These are phyloP conservation scores for Pseudochirops cupreus DNA, from an alignment of 2,797 vertebrate species.

Conservation along the genomic window DNA sequence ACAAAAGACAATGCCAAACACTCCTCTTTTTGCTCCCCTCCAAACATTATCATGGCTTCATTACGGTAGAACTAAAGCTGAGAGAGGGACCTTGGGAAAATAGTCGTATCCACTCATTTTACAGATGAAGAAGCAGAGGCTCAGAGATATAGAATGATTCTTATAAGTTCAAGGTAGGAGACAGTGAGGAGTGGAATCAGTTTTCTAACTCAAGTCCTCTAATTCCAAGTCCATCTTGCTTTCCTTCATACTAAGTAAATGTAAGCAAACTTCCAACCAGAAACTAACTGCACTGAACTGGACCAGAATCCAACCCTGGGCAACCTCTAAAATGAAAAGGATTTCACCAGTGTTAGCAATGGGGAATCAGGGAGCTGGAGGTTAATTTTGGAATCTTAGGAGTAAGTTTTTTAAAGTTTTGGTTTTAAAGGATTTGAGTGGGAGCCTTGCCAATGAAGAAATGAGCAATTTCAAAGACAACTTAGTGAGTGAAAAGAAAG, in stretches of 20 bases:
- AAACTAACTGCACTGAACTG: not conserved
- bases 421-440: not conserved
- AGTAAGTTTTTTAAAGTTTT: not conserved
- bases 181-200: not conserved
- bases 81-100: not conserved
- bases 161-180: not conserved
- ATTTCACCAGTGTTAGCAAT: not conserved
- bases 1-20: not conserved
- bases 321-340: not conserved
- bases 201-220: not conserved
- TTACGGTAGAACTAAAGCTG: not conserved
- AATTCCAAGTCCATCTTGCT: not conserved
- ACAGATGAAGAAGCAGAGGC: not conserved
- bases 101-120: not conserved
- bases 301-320: not conserved
- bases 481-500: not conserved
- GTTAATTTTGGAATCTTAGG: not conserved
- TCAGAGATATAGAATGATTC: not conserved
- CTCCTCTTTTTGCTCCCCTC: not conserved
- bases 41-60: not conserved
- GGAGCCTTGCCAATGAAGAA: not conserved
- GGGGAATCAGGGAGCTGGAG: not conserved
- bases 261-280: not conserved
- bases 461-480: not conserved
- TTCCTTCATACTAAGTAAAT: not conserved